phyloP scores from a whole-genome alignment of 1,140 invertebrate species.

The Lepeophtheirus salmonis region DNA sequence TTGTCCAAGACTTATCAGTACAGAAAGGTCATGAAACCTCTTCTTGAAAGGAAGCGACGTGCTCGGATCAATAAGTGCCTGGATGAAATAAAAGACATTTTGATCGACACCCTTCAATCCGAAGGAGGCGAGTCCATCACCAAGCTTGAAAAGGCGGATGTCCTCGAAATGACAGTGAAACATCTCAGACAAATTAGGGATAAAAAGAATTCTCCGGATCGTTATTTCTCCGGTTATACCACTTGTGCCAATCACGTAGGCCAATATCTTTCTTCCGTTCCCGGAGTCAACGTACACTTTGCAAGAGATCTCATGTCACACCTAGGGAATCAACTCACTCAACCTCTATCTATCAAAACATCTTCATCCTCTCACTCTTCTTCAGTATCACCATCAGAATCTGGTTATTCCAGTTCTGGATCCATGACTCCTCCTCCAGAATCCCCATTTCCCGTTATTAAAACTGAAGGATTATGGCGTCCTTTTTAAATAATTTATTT shows the following conservation, averaged over 20 bases:
- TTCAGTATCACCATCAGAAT: background rate
- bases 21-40: constrained; percentile 81
- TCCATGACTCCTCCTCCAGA: background rate
- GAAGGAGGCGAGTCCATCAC: constrained; percentile 69
- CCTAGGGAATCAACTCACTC: constrained; percentile 50
- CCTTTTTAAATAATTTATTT: no score
- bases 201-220: no score
- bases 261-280: constrained; percentile 59
- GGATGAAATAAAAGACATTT: constrained; percentile 74
- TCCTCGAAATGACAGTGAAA: constrained; percentile 82
- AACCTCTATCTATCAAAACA: background rate
- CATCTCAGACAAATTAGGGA: no score
- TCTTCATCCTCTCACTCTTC: background rate
- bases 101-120: constrained; percentile 64
- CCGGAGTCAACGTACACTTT: constrained; percentile 39
- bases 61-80: constrained; percentile 84
- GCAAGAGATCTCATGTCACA: constrained; percentile 69
- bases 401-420: background rate
- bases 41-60: constrained; percentile 76
- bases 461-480: background rate
- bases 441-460: background rate
- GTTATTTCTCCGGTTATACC: constrained; percentile 66
- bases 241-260: constrained; percentile 80
- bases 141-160: constrained; percentile 92
- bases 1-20: constrained; percentile 73